Evolutionary conservation across 2,888 invertebrate genomes (phyloP).

Genomic region (Epistrophe grossulariae): DNA sequence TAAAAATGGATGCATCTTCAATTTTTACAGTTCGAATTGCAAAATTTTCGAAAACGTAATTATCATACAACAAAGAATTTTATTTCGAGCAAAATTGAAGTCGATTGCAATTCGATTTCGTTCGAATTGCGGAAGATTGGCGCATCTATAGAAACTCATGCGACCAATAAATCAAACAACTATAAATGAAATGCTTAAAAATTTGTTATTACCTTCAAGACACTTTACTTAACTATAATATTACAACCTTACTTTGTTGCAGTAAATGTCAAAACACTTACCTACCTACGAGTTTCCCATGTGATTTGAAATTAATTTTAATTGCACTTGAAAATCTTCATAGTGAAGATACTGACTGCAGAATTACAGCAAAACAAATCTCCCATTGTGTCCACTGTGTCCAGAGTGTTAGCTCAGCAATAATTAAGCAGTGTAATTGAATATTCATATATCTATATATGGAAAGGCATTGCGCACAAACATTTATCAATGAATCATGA

Average conservation of each 20-base stretch:
- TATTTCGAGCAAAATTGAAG: too few relatives aligned
- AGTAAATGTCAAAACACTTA: not conserved
- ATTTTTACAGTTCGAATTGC: too few relatives aligned
- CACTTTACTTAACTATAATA: not conserved
- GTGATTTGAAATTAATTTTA: conserved; percentile 10
- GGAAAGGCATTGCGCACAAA: not conserved
- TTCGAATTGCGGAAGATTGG: too few relatives aligned
- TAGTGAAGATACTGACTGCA: not conserved
- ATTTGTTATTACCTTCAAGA: not conserved
- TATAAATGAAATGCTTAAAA: not conserved
- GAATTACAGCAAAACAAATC: not conserved
- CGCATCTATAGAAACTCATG: too few relatives aligned
- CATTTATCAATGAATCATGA: conserved; percentile 7
- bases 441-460: not conserved
- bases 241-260: not conserved
- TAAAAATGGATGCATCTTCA: too few relatives aligned
- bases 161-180: not conserved
- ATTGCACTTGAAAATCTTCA: not conserved
- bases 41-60: too few relatives aligned
- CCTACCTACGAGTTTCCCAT: not conserved
- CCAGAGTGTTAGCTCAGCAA: not conserved
- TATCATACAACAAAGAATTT: too few relatives aligned
- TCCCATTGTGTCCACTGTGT: not conserved
- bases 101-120: too few relatives aligned
- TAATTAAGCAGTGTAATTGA: conserved; percentile 23